Evolutionary conservation across 2,113 vertebrate species (phyloP), one percentile per base, ranked within the genome.

Genomic region (Psammodynastes pulverulentus): DNA sequence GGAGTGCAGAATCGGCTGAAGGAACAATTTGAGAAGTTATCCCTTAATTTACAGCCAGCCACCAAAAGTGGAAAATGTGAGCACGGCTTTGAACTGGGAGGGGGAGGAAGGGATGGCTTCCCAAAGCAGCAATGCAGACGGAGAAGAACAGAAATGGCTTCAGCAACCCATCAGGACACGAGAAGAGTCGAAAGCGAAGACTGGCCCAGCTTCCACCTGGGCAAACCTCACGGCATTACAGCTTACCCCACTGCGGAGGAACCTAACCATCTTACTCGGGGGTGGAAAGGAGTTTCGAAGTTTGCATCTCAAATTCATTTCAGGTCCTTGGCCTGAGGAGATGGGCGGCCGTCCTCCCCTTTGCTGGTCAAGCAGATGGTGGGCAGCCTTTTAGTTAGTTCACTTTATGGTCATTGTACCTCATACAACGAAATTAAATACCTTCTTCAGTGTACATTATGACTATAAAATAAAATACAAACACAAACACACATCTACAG

Each of bases 11-110:
- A 96, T 94, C 96, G 89, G 72, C 49, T 2, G 12, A 45, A 39
- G 95, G 95, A 96, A 96, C 89, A 91, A 94, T 97, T 97, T 97
- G 96, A 51, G 96, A 94, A 95, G 94, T 34, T 94, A 92, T 94
- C 94, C 95, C 94, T 96, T 97, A 95, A 97, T 97, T 97, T 96
- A 96, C 95, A 96, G 84, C 95, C 96, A 95, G 0, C 90, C 34
- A n/a, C 24, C 43, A 9, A 52, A n/a, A 9, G 34, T 6, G 3
- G 95, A 96, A 39, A 94, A 86, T 91, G 34, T 91, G 96, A 94
- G 96, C 90, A 93, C 94, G 93, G 92, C 95, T 94, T 92, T 53
- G n/a, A 26, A 21, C 23, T 21, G 39, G 51, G 13, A 10, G 87
- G 9, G 34, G 49, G n/a, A 46, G 56, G 53, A 54, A 54, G 39